Base-by-base conservation (phyloP, 2,113 vertebrate genomes). In the Blennius ocellaris region DNA sequence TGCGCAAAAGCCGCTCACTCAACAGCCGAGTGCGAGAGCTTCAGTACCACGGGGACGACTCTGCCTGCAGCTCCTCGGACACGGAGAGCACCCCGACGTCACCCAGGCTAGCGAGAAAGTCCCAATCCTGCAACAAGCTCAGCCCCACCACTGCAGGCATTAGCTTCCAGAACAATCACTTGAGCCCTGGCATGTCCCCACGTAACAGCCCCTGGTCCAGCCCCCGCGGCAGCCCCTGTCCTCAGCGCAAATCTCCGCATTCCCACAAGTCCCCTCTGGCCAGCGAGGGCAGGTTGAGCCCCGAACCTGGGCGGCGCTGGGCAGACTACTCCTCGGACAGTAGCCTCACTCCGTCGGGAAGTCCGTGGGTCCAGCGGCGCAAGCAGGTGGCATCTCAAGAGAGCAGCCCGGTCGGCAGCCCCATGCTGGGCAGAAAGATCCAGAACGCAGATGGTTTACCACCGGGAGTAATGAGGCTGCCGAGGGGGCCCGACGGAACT, bases 351-450 rank as follows among this genome's bases (percentile, higher is more conserved):
- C 97, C 98, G 5, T 98, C 95, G 0, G 94, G 96, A n/a, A 99
- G 98, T 73, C 98, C 97, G 0, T 99, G 98, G 98, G 96, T 98
- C 3, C 98, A 96, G 73, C 93, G 97, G n/a, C 93, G 98, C 54
- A 92, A 95, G 70, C 97, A 97, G 78, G 96, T 95, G 78, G 93
- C 93, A 0, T 94, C 94, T 0, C 96, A 94, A 83, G 96, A 98
- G 90, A 97, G 93, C 85, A 98, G 96, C 50, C 96, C 97, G 0
- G 83, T 93, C 0, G 93, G 94, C 0, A 99, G 97, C 62, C 97
- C 97, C 0, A 92, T 97, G 93, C 60, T 96, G 48, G 93, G 92
- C 4, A 78, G 93, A 61, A 99, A 95, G 93, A 95, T 96, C 82
- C 96, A 97, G 87, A 95, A 93, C 0, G 94, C 95, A 0, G 96